Base-by-base conservation (phyloP, 2,113 vertebrate genomes). In the Hippocampus zosterae region DNA sequence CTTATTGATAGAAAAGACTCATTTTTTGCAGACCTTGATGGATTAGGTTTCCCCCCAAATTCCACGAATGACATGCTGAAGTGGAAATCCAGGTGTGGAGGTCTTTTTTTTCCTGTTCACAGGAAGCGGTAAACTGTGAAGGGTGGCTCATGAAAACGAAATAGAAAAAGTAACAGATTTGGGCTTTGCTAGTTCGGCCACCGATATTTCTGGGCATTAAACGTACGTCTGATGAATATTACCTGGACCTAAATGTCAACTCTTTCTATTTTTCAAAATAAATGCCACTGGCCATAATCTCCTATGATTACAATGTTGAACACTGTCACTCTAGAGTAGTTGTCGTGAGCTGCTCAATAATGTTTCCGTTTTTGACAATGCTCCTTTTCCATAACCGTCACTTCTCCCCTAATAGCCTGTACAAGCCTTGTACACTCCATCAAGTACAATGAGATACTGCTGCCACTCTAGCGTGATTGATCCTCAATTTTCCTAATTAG, bases 1-100 rank as follows among this genome's bases (percentile, higher is more conserved):
- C 81, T 79, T 87, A 87, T 89, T 87, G 90, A 87, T 85, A 81
- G 84, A 87, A 91, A 88, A 89, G 85, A 85, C 81, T 79, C 82
- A 1, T 79, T 76, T 77, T 82, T 79, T 71, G 70, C 64, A 67
- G 75, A 81, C 79, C 84, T 85, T 91, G 87, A 90, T 88, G 85
- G 88, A 90, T 90, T 87, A 86, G 85, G 80, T 83, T 79, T 80
- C 25, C 78, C 78, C 7, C 73, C 63, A 74, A 81, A 89, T 90
- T 81, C 87, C 84, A 84, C 74, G 77, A 74, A 82, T 91, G 88
- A 87, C 82, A 85, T 86, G 80, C 80, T 75, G 70, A 70, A 81
- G 76, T 83, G 76, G 68, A 82, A 88, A 80, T 86, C 81, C 86
- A 88, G 82, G 84, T 90, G 86, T 83, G 84, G 78, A 57, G 77